These are phyloP conservation scores for Oreochromis niloticus DNA, from an alignment of 2,113 vertebrate genomes.

Conservation along the genomic window DNA sequence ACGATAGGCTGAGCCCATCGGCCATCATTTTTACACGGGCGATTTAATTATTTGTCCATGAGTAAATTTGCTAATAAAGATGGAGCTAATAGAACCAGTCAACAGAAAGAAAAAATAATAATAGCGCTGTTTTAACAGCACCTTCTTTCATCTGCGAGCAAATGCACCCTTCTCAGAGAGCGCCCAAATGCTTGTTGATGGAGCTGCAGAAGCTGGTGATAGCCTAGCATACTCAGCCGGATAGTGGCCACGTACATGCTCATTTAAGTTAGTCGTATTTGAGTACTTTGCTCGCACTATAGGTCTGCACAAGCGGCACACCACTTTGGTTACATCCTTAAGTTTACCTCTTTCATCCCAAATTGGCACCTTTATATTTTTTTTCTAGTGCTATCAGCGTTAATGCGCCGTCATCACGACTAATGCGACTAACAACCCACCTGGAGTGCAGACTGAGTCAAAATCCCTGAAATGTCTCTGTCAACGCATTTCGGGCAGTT, in stretches of 20 bases:
- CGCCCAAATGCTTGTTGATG: neutral
- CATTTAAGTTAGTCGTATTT: neutral
- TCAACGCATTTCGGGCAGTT: no score
- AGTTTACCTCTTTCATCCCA: accelerated
- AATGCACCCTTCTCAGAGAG: neutral
- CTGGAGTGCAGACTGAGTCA: no score
- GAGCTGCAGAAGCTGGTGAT: neutral
- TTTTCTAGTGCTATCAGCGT: neutral
- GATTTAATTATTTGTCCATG: neutral
- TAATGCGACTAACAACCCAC: no score
- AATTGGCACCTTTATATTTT: neutral
- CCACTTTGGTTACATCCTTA: neutral
- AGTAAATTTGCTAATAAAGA: neutral
- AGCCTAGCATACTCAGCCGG: neutral
- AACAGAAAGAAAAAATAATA: accelerated
- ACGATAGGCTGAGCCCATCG: neutral
- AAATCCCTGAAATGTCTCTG: no score
- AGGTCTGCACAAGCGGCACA: accelerated
- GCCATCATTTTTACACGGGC: accelerated
- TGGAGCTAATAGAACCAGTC: neutral
- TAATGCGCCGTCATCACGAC: accelerated
- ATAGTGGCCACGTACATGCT: neutral
- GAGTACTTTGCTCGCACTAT: accelerated
- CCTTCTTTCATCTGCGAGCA: neutral
- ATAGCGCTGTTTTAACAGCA: neutral